phyloP scores from a whole-genome alignment of 1,140 invertebrate genomes.

The Heliothis virescens region DNA sequence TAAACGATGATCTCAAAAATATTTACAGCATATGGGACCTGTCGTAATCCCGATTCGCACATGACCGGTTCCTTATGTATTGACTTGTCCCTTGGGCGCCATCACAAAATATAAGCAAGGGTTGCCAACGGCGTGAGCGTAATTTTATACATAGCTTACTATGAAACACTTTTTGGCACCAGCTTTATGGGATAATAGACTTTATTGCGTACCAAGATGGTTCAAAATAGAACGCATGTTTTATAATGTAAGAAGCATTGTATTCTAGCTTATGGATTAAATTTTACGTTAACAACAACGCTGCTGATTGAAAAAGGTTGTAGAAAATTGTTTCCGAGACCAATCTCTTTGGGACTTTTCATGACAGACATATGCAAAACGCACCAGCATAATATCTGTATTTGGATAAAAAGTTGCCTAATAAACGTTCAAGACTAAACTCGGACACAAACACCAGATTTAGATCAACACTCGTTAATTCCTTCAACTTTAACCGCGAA shows the following conservation, averaged over 20 bases:
- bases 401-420: neutral
- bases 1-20: conserved; percentile 46
- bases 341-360: neutral
- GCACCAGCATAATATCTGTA: neutral
- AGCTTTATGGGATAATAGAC: neutral
- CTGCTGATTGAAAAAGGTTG: conserved; percentile 23
- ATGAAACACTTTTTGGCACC: conserved; percentile 25
- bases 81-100: conserved; percentile 46
- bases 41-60: conserved; percentile 49
- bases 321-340: neutral
- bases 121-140: conserved; percentile 34
- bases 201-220: neutral
- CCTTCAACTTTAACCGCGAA: neutral
- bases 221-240: conserved; percentile 2
- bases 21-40: conserved; percentile 48
- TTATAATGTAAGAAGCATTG: conserved; percentile 38
- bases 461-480: neutral
- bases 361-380: too few relatives aligned
- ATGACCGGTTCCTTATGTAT: conserved; percentile 49
- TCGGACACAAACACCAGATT: neutral
- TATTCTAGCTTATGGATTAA: conserved; percentile 36
- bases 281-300: conserved; percentile 7
- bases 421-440: neutral
- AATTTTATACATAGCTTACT: conserved; percentile 50
- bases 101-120: conserved; percentile 49